These are phyloP conservation scores for Salvelinus fontinalis DNA, from an alignment of 2,113 vertebrate genomes.

Conservation along the genomic window DNA sequence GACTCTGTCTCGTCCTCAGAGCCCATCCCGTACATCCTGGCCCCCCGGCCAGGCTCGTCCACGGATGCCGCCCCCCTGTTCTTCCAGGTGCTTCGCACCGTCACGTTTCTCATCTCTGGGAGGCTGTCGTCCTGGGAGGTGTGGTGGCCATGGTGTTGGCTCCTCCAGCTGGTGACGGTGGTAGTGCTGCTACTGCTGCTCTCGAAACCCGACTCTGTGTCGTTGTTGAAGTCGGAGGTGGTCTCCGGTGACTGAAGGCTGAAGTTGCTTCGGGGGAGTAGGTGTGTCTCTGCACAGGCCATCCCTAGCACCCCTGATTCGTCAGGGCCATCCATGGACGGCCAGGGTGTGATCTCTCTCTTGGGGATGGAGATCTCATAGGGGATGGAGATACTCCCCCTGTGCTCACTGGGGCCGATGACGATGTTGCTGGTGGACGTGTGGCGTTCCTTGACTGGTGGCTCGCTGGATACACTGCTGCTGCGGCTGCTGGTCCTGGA, in stretches of 20 bases:
- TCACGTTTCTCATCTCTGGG: slow-evolving; percentile 79
- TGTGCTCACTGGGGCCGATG: slow-evolving; percentile 75
- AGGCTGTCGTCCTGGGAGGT: slow-evolving; percentile 65
- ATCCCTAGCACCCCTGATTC: slow-evolving; percentile 55
- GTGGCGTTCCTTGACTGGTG: slow-evolving; percentile 77
- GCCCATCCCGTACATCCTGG: slow-evolving; percentile 47
- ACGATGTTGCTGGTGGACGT: slow-evolving; percentile 88
- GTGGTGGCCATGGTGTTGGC: slow-evolving; percentile 58
- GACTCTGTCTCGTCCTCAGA: slow-evolving; percentile 74
- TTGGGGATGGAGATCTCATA: slow-evolving; percentile 88
- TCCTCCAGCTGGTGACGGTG: slow-evolving; percentile 79
- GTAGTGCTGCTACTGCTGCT: slow-evolving; percentile 63
- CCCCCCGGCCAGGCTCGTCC: slow-evolving; percentile 64
- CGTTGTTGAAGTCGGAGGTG: slow-evolving; percentile 62
- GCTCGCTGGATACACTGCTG: slow-evolving; percentile 71
- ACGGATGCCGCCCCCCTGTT: slow-evolving; percentile 69
- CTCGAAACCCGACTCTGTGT: slow-evolving; percentile 69
- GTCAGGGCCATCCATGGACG: slow-evolving; percentile 73
- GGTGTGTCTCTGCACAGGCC: slow-evolving; percentile 71
- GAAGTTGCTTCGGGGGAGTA: slow-evolving; percentile 80
- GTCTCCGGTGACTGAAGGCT: slow-evolving; percentile 74
- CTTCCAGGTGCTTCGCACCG: slow-evolving; percentile 85
- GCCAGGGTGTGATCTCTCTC: slow-evolving; percentile 79
- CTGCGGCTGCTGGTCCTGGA: slow-evolving; percentile 74
- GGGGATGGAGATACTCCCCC: slow-evolving; percentile 78